Base-by-base conservation (phyloP, 2,797 vertebrate genomes). In the Smutsia temminckii region DNA sequence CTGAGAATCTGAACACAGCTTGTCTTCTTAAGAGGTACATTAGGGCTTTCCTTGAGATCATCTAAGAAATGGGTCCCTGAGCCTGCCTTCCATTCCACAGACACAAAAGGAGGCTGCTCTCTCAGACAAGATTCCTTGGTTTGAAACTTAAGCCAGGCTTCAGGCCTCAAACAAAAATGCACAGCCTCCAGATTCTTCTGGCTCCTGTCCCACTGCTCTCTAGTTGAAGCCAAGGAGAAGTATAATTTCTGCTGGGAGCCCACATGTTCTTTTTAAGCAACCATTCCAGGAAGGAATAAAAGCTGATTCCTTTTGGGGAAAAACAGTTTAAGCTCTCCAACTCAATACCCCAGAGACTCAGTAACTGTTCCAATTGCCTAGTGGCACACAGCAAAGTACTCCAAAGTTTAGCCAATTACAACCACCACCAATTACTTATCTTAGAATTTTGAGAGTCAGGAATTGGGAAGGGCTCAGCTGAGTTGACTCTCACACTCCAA, bases 151-250 rank as follows among this genome's bases (percentile, higher is more conserved):
- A 88, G 85, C 94, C 96, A 92, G 92, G 91, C 89, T 96, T 84
- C 97, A 91, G 61, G 97, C 98, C 93, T 88, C 97, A 95, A 63
- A 95, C 85, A 98, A 98, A 98, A 98, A 98, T 92, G 88, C 49
- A 77, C 85, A 0, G 95, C 97, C 97, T 87, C 4, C 8, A 96
- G 98, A 95, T 0, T 88, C 95, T 95, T 92, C 97, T 94, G 95
- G 86, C 96, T 97, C 94, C 83, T 64, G 96, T 95, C 96, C 89
- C 78, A 92, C 81, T 83, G 90, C 91, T 93, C 69, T 49, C 91
- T 79, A 93, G 94, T 92, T 87, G 91, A 96, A 88, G 94, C 86
- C 49, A 2, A 2, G 4, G 89, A 74, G 89, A 95, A 97, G 51
- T 53, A 51, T 91, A 72, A 87, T 68, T 90, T 97, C 95, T 84